A percentile compares a stretch with the other conserved stretches of the same genome.
Conservation (phyloP, 2,888 invertebrate species). For the Philhelius pedissequus region DNA sequence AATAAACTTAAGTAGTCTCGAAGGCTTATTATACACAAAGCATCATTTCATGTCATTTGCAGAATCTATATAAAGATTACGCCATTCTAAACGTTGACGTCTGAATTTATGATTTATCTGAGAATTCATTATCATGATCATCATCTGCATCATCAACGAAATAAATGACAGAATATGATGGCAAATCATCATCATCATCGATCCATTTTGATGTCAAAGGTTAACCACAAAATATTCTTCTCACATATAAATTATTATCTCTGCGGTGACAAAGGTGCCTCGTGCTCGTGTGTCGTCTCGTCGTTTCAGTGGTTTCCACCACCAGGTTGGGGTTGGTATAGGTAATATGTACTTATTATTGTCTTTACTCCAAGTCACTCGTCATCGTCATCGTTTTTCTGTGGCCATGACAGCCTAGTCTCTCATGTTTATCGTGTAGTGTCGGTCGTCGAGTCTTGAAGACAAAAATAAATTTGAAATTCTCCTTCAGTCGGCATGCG, state of each 20-base stretch:
- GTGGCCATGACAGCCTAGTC: neutral
- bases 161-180: neutral
- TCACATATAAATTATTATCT: neutral
- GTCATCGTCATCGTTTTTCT: neutral
- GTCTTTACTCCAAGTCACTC: neutral
- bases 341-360: neutral
- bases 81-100: conserved; percentile 20
- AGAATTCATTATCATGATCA: conserved; percentile 1
- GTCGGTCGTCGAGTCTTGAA: neutral
- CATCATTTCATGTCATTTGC: conserved; percentile 18
- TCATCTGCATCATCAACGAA: neutral
- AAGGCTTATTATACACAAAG: neutral
- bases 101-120: neutral
- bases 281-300: neutral
- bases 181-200: conserved; percentile 20
- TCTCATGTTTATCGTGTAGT: neutral
- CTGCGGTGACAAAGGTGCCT: conserved; percentile 7
- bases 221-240: conserved; percentile 44
- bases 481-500: neutral
- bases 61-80: conserved; percentile 55
- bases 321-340: neutral
- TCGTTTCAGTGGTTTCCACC: neutral
- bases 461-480: conserved; percentile 4
- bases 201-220: conserved; percentile 53
- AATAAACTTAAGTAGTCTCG: neutral